These are phyloP conservation scores for Chelonia mydas DNA, from an alignment of 2,797 vertebrate genomes.

Conservation along the genomic window DNA sequence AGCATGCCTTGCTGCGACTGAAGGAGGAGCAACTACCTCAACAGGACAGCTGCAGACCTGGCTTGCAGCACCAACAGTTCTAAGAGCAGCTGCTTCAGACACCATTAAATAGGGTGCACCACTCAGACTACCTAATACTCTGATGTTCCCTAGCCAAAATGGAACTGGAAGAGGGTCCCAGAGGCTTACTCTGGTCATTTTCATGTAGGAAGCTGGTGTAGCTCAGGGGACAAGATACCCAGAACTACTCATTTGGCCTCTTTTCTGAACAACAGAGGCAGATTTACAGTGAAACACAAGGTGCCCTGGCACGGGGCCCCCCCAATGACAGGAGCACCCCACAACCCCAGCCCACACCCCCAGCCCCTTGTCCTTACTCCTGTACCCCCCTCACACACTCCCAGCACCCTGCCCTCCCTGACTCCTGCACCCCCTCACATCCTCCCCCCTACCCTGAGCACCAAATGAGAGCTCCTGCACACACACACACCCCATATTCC, in stretches of 20 bases:
- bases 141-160: neutral
- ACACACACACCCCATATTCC: too few relatives aligned
- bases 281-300: too few relatives aligned
- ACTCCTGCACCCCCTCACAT: too few relatives aligned
- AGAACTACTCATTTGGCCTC: neutral
- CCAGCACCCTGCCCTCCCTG: too few relatives aligned
- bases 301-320: too few relatives aligned
- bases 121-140: neutral
- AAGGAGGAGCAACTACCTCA: neutral
- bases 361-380: too few relatives aligned
- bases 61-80: fast-evolving
- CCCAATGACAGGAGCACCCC: too few relatives aligned
- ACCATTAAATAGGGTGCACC: neutral
- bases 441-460: too few relatives aligned
- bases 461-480: too few relatives aligned
- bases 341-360: too few relatives aligned
- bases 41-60: neutral
- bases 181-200: neutral
- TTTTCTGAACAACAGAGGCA: neutral
- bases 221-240: neutral
- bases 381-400: too few relatives aligned
- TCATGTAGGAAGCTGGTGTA: neutral
- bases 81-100: neutral
- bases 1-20: neutral
- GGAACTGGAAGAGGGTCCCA: neutral